Evolutionary conservation across 2,888 invertebrate genomes (phyloP).

Genomic region (Yponomeuta sedellus): DNA sequence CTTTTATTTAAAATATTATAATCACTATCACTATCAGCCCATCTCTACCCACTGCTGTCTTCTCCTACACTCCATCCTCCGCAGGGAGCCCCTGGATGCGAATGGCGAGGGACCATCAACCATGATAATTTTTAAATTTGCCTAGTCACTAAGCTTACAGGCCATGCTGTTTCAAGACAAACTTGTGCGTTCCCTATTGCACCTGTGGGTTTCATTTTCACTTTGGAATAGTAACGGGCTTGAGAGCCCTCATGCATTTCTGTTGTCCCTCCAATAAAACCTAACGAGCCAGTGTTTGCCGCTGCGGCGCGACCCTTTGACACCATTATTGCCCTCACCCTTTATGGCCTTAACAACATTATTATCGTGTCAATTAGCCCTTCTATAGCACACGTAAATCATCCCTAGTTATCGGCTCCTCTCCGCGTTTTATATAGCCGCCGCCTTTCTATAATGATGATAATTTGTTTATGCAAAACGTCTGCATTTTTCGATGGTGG

Average conservation of each 20-base stretch:
- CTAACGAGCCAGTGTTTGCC: constrained; percentile 76
- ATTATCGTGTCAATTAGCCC: constrained; percentile 70
- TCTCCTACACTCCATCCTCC: no score
- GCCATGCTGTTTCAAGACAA: no score
- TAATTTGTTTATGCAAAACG: constrained; percentile 46
- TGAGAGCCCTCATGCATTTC: constrained; percentile 55
- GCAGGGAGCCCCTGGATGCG: no score
- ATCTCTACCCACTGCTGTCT: no score
- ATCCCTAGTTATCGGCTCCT: constrained; percentile 45
- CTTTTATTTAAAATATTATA: no score
- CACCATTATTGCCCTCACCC: constrained; percentile 68
- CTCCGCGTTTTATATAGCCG: constrained; percentile 17
- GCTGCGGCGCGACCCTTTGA: constrained; percentile 74
- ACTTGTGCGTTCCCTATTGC: not conserved
- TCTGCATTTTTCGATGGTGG: constrained; percentile 22
- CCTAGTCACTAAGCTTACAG: no score
- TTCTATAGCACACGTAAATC: constrained; percentile 59
- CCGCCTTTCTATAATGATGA: constrained; percentile 29
- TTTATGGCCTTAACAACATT: constrained; percentile 70
- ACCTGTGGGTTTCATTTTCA: constrained; percentile 40
- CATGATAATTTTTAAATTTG: no score
- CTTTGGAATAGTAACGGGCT: constrained; percentile 66
- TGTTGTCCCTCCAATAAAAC: constrained; percentile 76
- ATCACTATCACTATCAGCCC: no score
- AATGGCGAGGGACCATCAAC: no score